A percentile compares a stretch with the other conserved stretches of the same genome.
Evolutionary conservation across 2,113 vertebrate species (phyloP).

Genomic region (Cryptotis parvus): DNA sequence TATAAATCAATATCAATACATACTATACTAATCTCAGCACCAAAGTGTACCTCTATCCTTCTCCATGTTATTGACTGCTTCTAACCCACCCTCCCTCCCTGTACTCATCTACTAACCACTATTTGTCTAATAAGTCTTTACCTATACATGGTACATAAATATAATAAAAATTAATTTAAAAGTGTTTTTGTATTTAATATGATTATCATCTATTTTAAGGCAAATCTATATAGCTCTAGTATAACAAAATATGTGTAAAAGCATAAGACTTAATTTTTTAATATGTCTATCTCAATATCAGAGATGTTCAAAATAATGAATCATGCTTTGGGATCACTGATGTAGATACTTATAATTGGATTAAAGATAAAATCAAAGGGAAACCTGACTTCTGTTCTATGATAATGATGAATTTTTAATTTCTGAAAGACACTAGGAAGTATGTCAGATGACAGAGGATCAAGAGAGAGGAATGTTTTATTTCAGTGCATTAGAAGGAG

Average conservation of each 20-base stretch:
- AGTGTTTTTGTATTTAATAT: background rate
- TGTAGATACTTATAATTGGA: background rate
- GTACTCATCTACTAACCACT: background rate
- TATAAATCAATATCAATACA: background rate
- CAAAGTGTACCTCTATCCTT: background rate
- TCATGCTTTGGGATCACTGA: background rate
- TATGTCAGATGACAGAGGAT: too few relatives aligned
- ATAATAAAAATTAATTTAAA: background rate
- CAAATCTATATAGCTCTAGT: background rate
- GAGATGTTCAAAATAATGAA: background rate
- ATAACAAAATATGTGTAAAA: background rate
- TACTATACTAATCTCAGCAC: background rate
- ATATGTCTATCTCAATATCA: background rate
- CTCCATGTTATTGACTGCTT: background rate
- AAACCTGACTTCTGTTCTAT: background rate
- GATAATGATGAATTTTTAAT: constrained; percentile 1
- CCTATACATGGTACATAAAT: background rate
- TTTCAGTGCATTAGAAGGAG: background rate
- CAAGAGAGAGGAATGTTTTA: background rate
- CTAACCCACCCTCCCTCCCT: background rate
- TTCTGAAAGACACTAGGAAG: background rate
- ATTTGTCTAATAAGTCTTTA: background rate
- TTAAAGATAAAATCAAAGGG: background rate
- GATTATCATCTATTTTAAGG: background rate
- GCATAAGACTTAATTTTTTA: background rate